Evolutionary conservation across 2,888 invertebrate species (phyloP).

Genomic region (Pherbina coryleti): DNA sequence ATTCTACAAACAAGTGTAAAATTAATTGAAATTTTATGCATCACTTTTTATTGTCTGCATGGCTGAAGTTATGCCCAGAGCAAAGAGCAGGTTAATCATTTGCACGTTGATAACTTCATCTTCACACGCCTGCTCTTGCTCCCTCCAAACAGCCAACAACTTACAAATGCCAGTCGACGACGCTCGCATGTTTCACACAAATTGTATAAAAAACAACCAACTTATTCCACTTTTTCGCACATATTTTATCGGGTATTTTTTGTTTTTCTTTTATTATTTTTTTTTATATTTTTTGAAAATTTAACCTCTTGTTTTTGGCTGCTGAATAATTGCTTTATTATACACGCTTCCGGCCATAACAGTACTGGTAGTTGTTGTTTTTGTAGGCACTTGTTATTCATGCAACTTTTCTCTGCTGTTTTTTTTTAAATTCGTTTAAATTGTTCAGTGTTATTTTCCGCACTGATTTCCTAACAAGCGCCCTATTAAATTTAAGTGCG

Average conservation of each 20-base stretch:
- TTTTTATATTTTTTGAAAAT: background rate
- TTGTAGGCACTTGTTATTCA: background rate
- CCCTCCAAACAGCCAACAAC: background rate
- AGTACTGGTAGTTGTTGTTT: background rate
- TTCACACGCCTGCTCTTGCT: background rate
- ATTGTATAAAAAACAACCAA: background rate
- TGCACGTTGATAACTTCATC: background rate
- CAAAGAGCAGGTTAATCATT: background rate
- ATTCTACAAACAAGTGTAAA: too few relatives aligned
- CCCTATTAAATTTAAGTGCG: background rate
- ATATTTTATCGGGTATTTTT: background rate
- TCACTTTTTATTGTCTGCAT: too few relatives aligned
- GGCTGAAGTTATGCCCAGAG: too few relatives aligned
- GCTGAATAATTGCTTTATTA: slow-evolving; percentile 12
- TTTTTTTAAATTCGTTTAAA: slow-evolving; percentile 4
- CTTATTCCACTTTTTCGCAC: too few relatives aligned
- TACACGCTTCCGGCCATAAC: background rate
- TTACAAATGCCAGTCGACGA: background rate
- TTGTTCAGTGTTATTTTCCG: background rate
- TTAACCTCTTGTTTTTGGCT: slow-evolving; percentile 23
- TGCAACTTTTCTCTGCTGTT: background rate
- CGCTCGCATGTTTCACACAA: slow-evolving; percentile 10
- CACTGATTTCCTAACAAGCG: background rate
- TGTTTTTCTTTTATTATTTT: background rate
- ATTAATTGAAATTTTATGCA: too few relatives aligned